Percentiles rank a stretch among this genome's conserved stretches.
These are phyloP conservation scores for Drosophila ironensis DNA, from an alignment of 1,140 invertebrate genomes.

Conservation along the genomic window DNA sequence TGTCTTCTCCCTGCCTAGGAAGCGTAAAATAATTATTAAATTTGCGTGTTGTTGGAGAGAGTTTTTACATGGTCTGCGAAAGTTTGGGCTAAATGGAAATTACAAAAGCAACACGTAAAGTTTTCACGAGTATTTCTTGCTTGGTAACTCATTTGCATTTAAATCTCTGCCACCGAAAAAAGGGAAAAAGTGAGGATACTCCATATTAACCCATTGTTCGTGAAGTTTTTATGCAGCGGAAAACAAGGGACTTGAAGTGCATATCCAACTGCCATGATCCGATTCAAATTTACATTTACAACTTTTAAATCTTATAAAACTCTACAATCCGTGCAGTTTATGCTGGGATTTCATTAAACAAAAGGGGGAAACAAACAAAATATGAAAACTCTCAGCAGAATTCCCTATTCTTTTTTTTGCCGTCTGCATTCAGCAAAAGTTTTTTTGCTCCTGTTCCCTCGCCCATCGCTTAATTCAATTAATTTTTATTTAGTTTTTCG, in stretches of 20 bases:
- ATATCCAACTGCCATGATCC: constrained; percentile 36
- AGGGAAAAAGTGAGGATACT: neutral
- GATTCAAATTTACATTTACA: constrained; percentile 53
- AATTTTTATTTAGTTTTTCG: constrained; percentile 78
- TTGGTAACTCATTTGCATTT: constrained; percentile 36
- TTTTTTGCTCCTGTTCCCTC: constrained; percentile 20
- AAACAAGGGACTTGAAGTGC: constrained; percentile 25
- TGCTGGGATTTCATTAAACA: constrained; percentile 56
- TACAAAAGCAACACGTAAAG: constrained; percentile 20
- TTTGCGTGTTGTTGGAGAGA: neutral
- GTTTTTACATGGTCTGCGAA: neutral
- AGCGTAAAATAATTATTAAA: constrained; percentile 19
- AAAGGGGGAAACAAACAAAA: constrained; percentile 41
- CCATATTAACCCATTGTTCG: constrained; percentile 30
- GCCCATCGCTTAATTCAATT: constrained; percentile 73
- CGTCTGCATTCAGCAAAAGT: constrained; percentile 61
- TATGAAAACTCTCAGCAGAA: constrained; percentile 41
- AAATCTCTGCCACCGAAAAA: constrained; percentile 13
- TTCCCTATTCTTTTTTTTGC: constrained; percentile 14
- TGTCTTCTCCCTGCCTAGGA: neutral
- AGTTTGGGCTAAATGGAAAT: constrained; percentile 16
- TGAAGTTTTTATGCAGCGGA: constrained; percentile 1
- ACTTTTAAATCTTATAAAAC: constrained; percentile 64
- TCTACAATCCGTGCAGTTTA: constrained; percentile 57
- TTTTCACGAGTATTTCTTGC: constrained; percentile 3